Base-by-base conservation (phyloP, 2,797 vertebrate genomes). In the Labroides dimidiatus region DNA sequence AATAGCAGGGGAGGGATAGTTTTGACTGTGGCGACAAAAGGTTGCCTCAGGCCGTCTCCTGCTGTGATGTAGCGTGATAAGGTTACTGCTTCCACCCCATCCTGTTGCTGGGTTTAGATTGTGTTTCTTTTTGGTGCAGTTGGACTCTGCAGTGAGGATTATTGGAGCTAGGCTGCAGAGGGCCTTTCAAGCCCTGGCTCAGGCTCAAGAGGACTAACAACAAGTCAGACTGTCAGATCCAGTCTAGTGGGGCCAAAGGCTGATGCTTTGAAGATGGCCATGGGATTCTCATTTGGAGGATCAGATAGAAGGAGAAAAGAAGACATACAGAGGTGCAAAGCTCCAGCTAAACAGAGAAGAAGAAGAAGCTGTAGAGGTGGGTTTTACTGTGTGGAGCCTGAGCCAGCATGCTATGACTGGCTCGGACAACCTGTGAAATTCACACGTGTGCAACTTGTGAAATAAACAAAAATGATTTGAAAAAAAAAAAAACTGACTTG, bases 151-250 rank as follows among this genome's bases (percentile, higher is more conserved):
- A 75, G 72, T 72, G 82, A 85, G 85, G 86, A 89, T 90, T 89
- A 87, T 59, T 74, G 81, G 70, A 77, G 75, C 77, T 69, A 36
- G 77, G 75, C 86, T 77, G 74, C 84, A 81, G 81, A 62, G 66
- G 84, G 77, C 74, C 81, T 86, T 91, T 89, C 77, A 86, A 86
- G 82, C 80, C 77, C 73, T 44, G 67, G 76, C 81, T 84, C 72
- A 76, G 79, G 75, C 88, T 90, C 86, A 76, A 81, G 78, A 87
- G 83, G 81, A 91, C 87, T 88, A 89, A 89, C 80, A 87, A 83
- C 86, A 82, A 88, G 86, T 89, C 89, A 89, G 86, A 79, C 82
- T 87, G 85, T 90, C 87, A 93, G 86, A 91, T 90, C 75, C 83
- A 77, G 85, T 84, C 80, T 68, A 75, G 78, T 63, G 77, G 82